These are phyloP conservation scores for Neodiprion virginianus DNA, from an alignment of 1,140 invertebrate species.

Conservation along the genomic window DNA sequence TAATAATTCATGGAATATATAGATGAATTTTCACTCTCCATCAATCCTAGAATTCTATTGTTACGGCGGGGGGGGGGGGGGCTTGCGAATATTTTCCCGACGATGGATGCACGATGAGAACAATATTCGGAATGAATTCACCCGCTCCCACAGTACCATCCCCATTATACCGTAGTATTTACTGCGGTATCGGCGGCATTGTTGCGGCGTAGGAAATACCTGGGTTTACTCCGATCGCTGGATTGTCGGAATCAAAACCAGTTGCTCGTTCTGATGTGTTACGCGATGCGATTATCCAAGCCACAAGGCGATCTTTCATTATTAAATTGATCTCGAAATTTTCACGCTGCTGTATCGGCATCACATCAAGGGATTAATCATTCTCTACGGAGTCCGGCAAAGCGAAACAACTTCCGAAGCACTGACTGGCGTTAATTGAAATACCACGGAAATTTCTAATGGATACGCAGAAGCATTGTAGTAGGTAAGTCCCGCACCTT, in stretches of 20 bases:
- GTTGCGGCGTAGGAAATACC: not conserved
- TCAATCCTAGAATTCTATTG: slow-evolving; percentile 3
- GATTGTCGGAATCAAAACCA: not conserved
- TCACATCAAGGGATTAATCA: too few relatives aligned
- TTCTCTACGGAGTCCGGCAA: too few relatives aligned
- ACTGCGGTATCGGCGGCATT: not conserved
- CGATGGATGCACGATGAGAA: not conserved
- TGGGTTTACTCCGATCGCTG: not conserved
- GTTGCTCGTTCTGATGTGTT: not conserved
- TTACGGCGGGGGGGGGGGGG: not conserved
- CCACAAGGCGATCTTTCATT: too few relatives aligned
- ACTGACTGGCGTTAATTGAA: too few relatives aligned
- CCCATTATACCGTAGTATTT: not conserved
- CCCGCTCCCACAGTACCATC: not conserved
- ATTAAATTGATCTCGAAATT: too few relatives aligned
- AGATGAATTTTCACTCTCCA: not conserved
- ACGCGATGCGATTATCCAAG: not conserved
- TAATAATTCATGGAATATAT: not conserved
- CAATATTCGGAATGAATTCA: slow-evolving; percentile 3
- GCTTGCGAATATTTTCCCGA: slow-evolving; percentile 1
- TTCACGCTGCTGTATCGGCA: too few relatives aligned
- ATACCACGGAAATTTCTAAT: too few relatives aligned
- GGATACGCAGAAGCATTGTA: too few relatives aligned
- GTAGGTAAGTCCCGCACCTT: too few relatives aligned
- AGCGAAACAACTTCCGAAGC: too few relatives aligned